Conservation (phyloP, 2,113 vertebrate species). For the rat (Rattus norvegicus) region DNA sequence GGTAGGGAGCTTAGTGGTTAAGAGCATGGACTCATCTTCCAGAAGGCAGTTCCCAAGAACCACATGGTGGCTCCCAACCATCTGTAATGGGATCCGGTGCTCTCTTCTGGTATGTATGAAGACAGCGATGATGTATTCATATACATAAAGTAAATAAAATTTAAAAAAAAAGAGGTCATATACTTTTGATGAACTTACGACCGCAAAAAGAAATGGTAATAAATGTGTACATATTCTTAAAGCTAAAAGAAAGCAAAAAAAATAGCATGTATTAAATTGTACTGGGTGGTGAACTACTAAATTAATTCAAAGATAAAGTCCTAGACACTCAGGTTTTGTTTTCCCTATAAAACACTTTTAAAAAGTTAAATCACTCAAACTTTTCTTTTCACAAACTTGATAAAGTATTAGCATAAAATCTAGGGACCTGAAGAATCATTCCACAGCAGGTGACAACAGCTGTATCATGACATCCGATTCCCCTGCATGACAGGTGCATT, state of each 20-base stretch:
- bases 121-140: no score
- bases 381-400: neutral
- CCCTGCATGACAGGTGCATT: neutral
- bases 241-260: neutral
- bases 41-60: no score
- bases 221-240: neutral
- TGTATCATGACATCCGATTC: neutral
- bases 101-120: no score
- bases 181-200: neutral
- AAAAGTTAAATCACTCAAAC: neutral
- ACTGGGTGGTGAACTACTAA: neutral
- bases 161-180: neutral
- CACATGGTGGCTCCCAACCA: no score
- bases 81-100: no score
- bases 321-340: fast-evolving
- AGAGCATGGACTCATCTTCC: no score
- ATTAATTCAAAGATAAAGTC: neutral
- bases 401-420: neutral
- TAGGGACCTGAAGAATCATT: neutral
- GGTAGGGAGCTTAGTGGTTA: no score
- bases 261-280: neutral
- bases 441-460: neutral
- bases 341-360: neutral
- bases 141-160: no score
- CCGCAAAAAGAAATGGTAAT: neutral